Evolutionary conservation across 2,797 vertebrate genomes (phyloP).

Genomic region (Clarias pachynema): DNA sequence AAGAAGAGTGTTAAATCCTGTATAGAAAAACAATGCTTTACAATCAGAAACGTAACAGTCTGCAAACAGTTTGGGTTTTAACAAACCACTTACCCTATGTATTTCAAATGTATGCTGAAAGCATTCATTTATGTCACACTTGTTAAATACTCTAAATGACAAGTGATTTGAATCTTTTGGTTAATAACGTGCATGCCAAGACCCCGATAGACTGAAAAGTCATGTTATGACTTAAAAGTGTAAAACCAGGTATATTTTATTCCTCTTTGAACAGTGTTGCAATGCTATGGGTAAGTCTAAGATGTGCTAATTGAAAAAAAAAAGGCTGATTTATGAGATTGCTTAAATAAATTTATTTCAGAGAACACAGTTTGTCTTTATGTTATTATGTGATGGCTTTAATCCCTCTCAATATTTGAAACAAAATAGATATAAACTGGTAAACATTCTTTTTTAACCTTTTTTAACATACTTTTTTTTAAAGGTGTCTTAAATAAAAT

Average conservation of each 20-base stretch:
- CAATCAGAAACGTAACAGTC: constrained; percentile 90
- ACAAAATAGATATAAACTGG: constrained; percentile 27
- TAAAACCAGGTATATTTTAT: constrained; percentile 25
- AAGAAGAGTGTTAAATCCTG: constrained; percentile 53
- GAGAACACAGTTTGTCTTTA: background rate
- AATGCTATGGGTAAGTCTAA: constrained; percentile 40
- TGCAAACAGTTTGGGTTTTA: constrained; percentile 70
- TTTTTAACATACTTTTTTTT: constrained; percentile 63
- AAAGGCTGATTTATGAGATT: background rate
- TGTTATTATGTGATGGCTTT: background rate
- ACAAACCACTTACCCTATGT: constrained; percentile 85
- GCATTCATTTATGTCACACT: constrained; percentile 85
- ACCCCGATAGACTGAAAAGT: background rate
- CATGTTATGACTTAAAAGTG: background rate
- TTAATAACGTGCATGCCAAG: constrained; percentile 63
- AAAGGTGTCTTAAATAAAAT: constrained; percentile 74
- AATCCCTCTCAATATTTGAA: background rate
- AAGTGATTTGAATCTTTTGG: constrained; percentile 63
- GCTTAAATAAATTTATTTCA: background rate
- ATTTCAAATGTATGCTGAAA: constrained; percentile 89
- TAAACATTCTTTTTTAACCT: constrained; percentile 78
- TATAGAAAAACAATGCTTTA: constrained; percentile 84
- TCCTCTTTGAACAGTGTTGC: constrained; percentile 41
- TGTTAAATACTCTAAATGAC: constrained; percentile 75
- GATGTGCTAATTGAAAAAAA: no score